A percentile compares a stretch with the other conserved stretches of the same genome.
These are phyloP conservation scores for Lysandra bellargus DNA, from an alignment of 2,888 invertebrate species.

Conservation along the genomic window DNA sequence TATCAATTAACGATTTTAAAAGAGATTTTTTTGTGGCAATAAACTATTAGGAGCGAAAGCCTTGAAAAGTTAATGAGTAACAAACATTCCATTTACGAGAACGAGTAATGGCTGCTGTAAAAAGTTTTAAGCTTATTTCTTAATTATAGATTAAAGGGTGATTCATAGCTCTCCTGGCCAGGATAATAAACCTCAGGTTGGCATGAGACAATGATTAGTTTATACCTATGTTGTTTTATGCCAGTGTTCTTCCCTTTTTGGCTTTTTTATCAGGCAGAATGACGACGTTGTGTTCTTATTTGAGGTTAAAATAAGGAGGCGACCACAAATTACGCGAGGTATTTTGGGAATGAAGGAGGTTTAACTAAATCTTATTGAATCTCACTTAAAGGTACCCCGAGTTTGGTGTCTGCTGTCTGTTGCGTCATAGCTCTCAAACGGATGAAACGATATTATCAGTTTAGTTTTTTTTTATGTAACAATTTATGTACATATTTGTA, in stretches of 20 bases:
- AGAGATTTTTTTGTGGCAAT: not conserved
- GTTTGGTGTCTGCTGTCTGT: no score
- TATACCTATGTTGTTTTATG: not conserved
- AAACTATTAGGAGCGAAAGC: not conserved
- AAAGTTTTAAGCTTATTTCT: constrained; percentile 79
- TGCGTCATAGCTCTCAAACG: no score
- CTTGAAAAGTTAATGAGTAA: constrained; percentile 79
- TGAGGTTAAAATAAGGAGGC: no score
- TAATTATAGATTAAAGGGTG: constrained; percentile 72
- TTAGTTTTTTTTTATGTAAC: no score
- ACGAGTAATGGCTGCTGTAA: constrained; percentile 79
- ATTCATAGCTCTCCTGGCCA: constrained; percentile 70
- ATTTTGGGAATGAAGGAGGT: no score
- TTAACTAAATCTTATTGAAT: no score
- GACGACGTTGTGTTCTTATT: no score
- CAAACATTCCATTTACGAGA: constrained; percentile 81
- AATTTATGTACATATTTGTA: no score
- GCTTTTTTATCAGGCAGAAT: not conserved
- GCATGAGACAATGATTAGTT: not conserved
- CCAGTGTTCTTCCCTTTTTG: not conserved
- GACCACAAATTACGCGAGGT: no score
- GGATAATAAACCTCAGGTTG: constrained; percentile 53
- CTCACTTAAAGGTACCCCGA: no score
- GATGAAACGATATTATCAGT: no score
- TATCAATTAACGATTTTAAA: no score